Conservation (phyloP, 1,140 invertebrate genomes). For the Idris sp. region DNA sequence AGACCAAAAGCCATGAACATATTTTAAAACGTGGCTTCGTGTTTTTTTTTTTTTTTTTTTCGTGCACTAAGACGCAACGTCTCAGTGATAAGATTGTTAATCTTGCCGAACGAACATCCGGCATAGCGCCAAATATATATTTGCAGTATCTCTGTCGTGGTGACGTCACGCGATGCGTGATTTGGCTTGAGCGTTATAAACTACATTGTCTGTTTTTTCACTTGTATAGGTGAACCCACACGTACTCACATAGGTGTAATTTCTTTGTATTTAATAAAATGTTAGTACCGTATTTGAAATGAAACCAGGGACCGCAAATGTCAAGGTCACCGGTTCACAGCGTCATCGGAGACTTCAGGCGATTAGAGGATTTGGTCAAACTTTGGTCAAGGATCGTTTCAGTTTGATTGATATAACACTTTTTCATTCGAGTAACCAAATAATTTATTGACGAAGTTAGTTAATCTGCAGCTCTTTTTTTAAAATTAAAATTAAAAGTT, state of each 20-base stretch:
- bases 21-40: not conserved
- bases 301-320: conserved; percentile 6
- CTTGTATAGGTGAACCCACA: too few species aligned
- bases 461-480: too few species aligned
- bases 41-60: too few species aligned
- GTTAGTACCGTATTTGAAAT: conserved; percentile 3
- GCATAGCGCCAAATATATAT: conserved; percentile 46
- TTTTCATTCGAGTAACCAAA: too few species aligned
- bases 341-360: not conserved
- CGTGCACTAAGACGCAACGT: conserved; percentile 4
- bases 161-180: conserved; percentile 41
- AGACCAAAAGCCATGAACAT: too few species aligned
- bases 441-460: too few species aligned
- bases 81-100: conserved; percentile 51
- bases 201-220: conserved; percentile 39
- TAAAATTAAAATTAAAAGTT: too few species aligned
- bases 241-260: too few species aligned
- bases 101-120: conserved; percentile 35
- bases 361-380: too few species aligned
- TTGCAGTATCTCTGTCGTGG: conserved; percentile 21
- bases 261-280: conserved; percentile 19
- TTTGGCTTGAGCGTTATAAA: conserved; percentile 34
- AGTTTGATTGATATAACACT: too few species aligned
- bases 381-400: too few species aligned
- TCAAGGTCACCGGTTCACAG: conserved; percentile 8